Base-by-base conservation (phyloP, 2,113 vertebrate species). In the Campylomormyrus tamandua region DNA sequence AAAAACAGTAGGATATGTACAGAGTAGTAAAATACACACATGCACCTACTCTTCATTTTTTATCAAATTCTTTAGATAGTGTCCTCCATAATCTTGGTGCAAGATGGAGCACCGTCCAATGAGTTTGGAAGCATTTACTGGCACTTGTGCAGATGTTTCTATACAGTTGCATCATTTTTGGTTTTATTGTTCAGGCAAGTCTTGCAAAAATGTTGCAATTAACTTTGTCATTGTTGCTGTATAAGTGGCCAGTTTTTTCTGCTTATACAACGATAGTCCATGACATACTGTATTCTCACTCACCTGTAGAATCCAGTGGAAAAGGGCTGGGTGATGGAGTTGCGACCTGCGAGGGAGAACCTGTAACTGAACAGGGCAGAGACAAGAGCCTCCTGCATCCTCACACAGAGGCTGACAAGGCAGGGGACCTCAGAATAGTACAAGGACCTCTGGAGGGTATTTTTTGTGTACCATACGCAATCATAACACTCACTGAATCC, bases 261-360 rank as follows among this genome's bases (percentile, higher is more conserved):
- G 13, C 17, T 19, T 50, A 1, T 13, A 86, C 21, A 50, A 17
- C 53, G 50, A 19, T 56, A n/a, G 27, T 35, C 35, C 31, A 19
- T 80, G 74, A 53, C 15, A 24, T 56, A 31, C 9, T 46, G 10
- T 49, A 24, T 49, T 15, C n/a, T 50, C 46, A 49, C 19, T 24
- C 24, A 17, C 45, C 15, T 87, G 86, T 49, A 87, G 86, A 53
- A 39, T 52, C 86, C 13, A n/a, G 17, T 19, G 86, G n/a, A 87
- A 50, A 17, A 35, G 5, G 50, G 49, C 17, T 10, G 31, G 27
- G 5, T 10, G 97, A 97, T 89, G 94, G 95, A 92, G 92, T 95
- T 87, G 87, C 97, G 89, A 92, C 97, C 91, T 96, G 94, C 95
- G 97, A 98, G 92, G 95, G 97, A 92, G 96, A 96, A 89, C 93